These are phyloP conservation scores for Sylvilagus bachmani DNA, from an alignment of 2,113 vertebrate genomes.

Conservation along the genomic window DNA sequence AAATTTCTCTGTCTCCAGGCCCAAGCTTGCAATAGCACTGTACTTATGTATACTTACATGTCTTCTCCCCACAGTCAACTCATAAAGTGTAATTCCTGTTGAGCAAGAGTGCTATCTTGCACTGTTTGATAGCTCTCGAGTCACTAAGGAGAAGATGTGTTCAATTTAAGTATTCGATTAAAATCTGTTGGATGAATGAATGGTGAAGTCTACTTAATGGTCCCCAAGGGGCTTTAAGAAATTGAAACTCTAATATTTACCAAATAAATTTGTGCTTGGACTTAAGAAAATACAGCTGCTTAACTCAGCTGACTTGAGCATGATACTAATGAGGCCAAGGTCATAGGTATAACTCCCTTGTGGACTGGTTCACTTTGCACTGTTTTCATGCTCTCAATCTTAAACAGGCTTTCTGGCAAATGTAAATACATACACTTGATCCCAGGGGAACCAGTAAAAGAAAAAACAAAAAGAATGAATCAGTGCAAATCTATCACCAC, in stretches of 20 bases:
- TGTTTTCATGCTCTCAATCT: conserved; percentile 65
- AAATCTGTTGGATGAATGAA: conserved; percentile 45
- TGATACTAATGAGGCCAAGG: conserved; percentile 65
- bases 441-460: conserved; percentile 42
- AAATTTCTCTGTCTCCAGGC: background rate
- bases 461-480: conserved; percentile 33
- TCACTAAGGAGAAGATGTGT: background rate
- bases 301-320: conserved; percentile 37
- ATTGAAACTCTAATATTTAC: conserved; percentile 56
- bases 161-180: conserved; percentile 37
- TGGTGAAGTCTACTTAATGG: conserved; percentile 33
- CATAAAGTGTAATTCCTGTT: background rate
- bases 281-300: conserved; percentile 71
- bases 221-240: background rate
- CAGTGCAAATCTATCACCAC: background rate
- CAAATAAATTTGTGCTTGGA: conserved; percentile 65
- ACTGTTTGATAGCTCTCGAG: background rate
- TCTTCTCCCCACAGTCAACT: background rate
- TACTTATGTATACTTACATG: background rate
- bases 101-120: background rate
- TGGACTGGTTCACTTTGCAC: conserved; percentile 61
- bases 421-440: background rate
- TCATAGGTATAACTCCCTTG: conserved; percentile 60
- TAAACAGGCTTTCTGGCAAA: conserved; percentile 64
- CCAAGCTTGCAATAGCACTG: background rate